Percentiles rank a stretch among this genome's conserved stretches.
Evolutionary conservation across 2,888 invertebrate genomes (phyloP).

Genomic region (Myopa tessellatipennis): DNA sequence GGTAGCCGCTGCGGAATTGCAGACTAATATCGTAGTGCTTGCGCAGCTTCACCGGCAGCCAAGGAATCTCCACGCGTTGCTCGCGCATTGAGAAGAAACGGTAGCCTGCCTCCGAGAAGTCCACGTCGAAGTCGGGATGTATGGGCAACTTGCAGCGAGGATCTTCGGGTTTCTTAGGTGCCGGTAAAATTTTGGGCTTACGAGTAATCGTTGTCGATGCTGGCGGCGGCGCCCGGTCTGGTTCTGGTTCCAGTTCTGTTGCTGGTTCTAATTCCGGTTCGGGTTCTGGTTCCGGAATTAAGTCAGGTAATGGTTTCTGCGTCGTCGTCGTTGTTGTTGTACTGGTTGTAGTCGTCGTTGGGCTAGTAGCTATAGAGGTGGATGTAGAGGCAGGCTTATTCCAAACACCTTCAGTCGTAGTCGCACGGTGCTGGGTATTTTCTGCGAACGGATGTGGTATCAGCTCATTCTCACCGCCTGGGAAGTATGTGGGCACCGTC

Average conservation of each 20-base stretch:
- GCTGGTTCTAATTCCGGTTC: conserved; percentile 21
- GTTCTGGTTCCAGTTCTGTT: background rate
- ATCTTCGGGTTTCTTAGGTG: conserved; percentile 60
- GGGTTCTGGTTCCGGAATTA: conserved; percentile 34
- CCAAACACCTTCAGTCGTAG: conserved; percentile 15
- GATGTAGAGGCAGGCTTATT: conserved; percentile 61
- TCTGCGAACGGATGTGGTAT: conserved; percentile 43
- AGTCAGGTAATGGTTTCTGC: conserved; percentile 26
- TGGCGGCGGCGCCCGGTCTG: conserved; percentile 13
- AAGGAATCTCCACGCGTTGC: conserved; percentile 78
- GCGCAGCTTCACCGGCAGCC: conserved; percentile 73
- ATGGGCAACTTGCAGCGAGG: conserved; percentile 62
- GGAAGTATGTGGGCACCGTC: conserved; percentile 58
- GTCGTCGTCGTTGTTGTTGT: conserved; percentile 53
- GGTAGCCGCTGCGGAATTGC: conserved; percentile 77
- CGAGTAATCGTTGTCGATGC: conserved; percentile 50
- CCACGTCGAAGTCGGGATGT: conserved; percentile 64
- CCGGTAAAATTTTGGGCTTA: conserved; percentile 47
- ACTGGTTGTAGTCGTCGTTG: conserved; percentile 52
- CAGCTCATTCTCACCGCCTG: conserved; percentile 56
- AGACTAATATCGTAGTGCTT: conserved; percentile 80
- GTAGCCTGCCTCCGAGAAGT: conserved; percentile 61
- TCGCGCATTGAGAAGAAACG: conserved; percentile 70
- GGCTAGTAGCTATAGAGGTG: conserved; percentile 52
- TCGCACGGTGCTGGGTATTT: background rate